Base-by-base conservation (phyloP, 2,113 vertebrate species). In the Eulacestoma nigropectus region DNA sequence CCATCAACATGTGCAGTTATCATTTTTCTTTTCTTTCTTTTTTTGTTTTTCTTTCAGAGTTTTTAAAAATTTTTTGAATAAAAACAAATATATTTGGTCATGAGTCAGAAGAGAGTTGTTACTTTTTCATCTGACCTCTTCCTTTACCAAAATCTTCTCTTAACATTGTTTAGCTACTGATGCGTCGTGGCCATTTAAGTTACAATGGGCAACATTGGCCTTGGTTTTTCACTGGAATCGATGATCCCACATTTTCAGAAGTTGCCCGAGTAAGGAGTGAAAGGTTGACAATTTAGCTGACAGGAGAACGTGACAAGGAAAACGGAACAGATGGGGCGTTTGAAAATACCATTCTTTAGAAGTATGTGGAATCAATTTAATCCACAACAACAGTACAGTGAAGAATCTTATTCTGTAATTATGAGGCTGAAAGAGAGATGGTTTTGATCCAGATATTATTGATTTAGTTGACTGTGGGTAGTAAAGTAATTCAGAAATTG, bases 311-410 rank as follows among this genome's bases (percentile, higher is more conserved):
- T 93, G 90, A 84, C 44, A 74, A 93, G 92, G 83, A 86, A 49
- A 93, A 79, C 1, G 0, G 80, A 96, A 78, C 91, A 95, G 93
- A 95, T 92, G 91, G 78, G 59, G 59, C 59, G 78, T 63, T 91
- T 91, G 84, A 89, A 96, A 97, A 91, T 77, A 50, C 75, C 63
- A 41, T 89, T 95, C 87, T 87, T 33, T 53, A 55, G n/a, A 90
- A 90, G 65, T 92, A 50, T 82, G 88, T 94, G 93, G 92, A 95
- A 96, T 95, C 90, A 90, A 86, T 96, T 95, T 95, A 93, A 90
- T 88, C 86, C 80, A 65, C 95, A 90, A 67, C 76, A 90, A 75
- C 41, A 89, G 53, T 68, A 95, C 76, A 94, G 78, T 93, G 95
- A 81, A 67, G 88, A 86, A 94, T 87, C 69, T 84, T 90, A 64